Evolutionary conservation across 2,888 invertebrate species (phyloP), one percentile per base, ranked within the genome.

Genomic region (Cephus nigrinus): DNA sequence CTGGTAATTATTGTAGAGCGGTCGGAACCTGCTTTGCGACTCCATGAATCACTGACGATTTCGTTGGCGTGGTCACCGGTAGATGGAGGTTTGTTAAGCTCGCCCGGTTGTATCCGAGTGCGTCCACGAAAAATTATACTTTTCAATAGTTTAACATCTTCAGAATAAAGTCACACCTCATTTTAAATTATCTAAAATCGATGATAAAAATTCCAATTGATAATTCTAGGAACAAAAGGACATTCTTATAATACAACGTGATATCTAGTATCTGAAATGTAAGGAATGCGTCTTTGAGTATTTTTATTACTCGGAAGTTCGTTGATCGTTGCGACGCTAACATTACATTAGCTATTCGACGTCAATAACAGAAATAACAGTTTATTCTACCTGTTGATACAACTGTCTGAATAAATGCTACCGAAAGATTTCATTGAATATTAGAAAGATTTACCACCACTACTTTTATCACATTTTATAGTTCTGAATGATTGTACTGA

Each of bases 21-120:
- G 75, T 78, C 79, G 77, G 79, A 78, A 80, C 75, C 71, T 78
- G 80, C 80, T 75, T 73, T 76, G 74, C 78, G 78, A 78, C 78
- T 76, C 78, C 78, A 79, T 83, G 83, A 84, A 84, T 84, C 83
- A 82, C 78, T 82, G 75, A 80, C 80, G 81, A 80, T 78, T 74
- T 69, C 76, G 33, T 75, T 78, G 12, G 76, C 36, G 33, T 33
- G 34, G n/a, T 12, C 23, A 40, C 76, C 78, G 40, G 34, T 69
- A 83, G 83, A 83, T 83, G 83, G 82, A 55, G 55, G 23, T 15
- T 55, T 55, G 2, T 40, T 40, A 40, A 23, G 9, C 9, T 40
- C 23, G 40, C 9, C 5, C 5, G 40, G 1, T 40, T 40, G 23
- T 15, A 23, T 40, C 23, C 23, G 9, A 55, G 23, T 23, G 55